A percentile compares a stretch with the other conserved stretches of the same genome.
Conservation (phyloP, 1,140 invertebrate species). For the Eueides isabella region DNA sequence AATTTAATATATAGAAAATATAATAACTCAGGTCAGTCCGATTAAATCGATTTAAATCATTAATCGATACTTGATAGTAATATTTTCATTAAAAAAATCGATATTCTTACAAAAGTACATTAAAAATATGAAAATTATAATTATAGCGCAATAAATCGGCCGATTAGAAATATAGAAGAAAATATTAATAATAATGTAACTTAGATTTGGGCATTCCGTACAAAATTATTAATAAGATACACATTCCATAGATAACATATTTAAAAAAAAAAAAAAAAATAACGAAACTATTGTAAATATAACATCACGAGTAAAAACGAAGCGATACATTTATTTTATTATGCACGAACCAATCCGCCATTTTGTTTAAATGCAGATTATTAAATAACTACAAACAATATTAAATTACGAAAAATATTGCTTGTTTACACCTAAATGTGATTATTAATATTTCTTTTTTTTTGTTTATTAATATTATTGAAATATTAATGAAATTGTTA, state of each 20-base stretch:
- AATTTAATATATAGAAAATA: too few relatives aligned
- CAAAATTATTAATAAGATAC: constrained; percentile 32
- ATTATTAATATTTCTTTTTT: background rate
- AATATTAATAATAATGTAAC: background rate
- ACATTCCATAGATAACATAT: constrained; percentile 24
- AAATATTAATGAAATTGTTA: too few relatives aligned
- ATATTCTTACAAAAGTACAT: background rate
- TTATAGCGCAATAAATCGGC: background rate
- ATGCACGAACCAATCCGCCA: background rate
- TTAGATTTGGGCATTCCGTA: constrained; percentile 37
- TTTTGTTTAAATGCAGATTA: background rate
- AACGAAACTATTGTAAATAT: background rate
- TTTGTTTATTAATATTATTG: too few relatives aligned
- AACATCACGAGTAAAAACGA: background rate
- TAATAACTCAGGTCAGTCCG: background rate
- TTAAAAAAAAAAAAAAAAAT: background rate
- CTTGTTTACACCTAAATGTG: background rate
- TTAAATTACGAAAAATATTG: too few relatives aligned
- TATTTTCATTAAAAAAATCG: background rate
- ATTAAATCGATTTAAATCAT: background rate
- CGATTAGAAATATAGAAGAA: background rate
- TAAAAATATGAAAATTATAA: background rate
- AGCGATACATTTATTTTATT: background rate
- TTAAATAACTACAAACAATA: too few relatives aligned
- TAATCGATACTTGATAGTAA: background rate